Conservation (phyloP, 2,113 vertebrate species). For the Taurulus bubalis region DNA sequence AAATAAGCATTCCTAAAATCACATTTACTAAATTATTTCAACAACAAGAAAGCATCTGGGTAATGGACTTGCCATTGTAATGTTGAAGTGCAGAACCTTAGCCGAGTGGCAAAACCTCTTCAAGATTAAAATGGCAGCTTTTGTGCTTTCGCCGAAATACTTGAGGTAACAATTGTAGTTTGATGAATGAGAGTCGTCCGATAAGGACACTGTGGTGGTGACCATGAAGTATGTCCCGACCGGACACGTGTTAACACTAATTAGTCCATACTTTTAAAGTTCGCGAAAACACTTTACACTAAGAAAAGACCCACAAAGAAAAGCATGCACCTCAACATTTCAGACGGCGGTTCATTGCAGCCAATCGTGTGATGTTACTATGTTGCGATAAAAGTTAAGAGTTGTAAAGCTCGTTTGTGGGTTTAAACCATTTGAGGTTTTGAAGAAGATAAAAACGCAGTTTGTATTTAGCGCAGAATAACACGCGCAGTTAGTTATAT, state of each 20-base stretch:
- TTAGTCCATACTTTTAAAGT: not conserved
- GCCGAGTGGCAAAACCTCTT: not conserved
- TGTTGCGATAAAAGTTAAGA: too few relatives aligned
- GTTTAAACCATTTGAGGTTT: too few relatives aligned
- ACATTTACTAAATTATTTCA: not conserved
- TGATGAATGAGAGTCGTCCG: not conserved
- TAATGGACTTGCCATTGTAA: not conserved
- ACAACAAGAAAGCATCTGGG: not conserved
- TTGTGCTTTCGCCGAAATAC: not conserved
- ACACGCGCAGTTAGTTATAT: too few relatives aligned
- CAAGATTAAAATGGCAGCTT: not conserved
- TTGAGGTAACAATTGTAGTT: not conserved
- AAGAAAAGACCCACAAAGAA: not conserved
- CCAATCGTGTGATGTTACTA: too few relatives aligned
- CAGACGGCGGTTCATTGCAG: not conserved
- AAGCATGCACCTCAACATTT: not conserved
- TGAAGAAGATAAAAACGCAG: fast-evolving
- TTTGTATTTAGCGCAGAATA: not conserved
- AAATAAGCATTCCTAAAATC: not conserved
- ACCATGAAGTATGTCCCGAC: not conserved
- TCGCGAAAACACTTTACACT: not conserved
- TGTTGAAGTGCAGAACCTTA: too few relatives aligned
- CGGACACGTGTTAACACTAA: not conserved
- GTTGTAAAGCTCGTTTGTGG: not conserved
- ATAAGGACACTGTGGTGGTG: not conserved